Percentiles rank a stretch among this genome's conserved stretches.
Evolutionary conservation across 2,113 vertebrate genomes (phyloP).

Genomic region (Oncorhynchus keta): DNA sequence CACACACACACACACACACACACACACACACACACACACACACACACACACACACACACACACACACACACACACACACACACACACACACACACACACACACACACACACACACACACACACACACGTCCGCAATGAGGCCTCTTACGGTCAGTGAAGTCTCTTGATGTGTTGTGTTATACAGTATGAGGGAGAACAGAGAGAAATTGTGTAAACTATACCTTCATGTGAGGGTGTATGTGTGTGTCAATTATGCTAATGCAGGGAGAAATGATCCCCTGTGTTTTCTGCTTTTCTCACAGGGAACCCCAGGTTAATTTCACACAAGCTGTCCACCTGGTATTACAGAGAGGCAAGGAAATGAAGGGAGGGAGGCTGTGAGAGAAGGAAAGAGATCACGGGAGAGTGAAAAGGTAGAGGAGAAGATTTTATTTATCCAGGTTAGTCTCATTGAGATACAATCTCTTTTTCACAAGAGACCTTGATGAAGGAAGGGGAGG

Average conservation of each 20-base stretch:
- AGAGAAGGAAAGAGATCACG: background rate
- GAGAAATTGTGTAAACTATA: too few relatives aligned
- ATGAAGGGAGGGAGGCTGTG: background rate
- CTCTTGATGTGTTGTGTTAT: too few relatives aligned
- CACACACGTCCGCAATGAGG: background rate
- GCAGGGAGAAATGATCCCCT: slow-evolving; percentile 14
- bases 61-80: background rate
- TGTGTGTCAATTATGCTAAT: background rate
- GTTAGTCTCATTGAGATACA: too few relatives aligned
- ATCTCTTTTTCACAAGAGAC: too few relatives aligned
- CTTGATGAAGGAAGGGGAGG: background rate
- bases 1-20: too few relatives aligned
- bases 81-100: background rate
- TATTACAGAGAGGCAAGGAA: slow-evolving; percentile 3
- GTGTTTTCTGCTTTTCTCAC: slow-evolving; percentile 8
- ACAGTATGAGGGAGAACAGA: too few relatives aligned
- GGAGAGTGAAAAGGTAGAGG: background rate
- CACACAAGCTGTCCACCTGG: slow-evolving; percentile 15
- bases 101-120: too few relatives aligned
- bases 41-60: too few relatives aligned
- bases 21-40: too few relatives aligned
- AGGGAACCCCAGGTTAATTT: slow-evolving; percentile 29
- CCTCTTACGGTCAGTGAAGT: background rate
- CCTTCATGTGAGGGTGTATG: background rate
- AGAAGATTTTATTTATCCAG: background rate